These are phyloP conservation scores for Luffia ferchaultella DNA, from an alignment of 2,888 invertebrate species.

Conservation along the genomic window DNA sequence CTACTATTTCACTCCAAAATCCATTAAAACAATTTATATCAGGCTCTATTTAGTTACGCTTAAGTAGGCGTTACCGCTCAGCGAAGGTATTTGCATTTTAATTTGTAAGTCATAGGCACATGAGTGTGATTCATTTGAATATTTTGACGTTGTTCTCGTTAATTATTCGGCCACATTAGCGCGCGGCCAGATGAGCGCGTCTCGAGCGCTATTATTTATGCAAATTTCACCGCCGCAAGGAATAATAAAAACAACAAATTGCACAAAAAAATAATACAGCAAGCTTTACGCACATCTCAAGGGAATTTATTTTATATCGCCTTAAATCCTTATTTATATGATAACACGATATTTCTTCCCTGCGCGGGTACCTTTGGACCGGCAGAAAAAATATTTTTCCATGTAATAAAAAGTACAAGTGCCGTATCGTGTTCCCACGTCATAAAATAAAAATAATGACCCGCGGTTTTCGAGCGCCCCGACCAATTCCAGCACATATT, in stretches of 20 bases:
- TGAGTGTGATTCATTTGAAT: too few relatives aligned
- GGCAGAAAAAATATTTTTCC: background rate
- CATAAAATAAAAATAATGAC: constrained; percentile 8
- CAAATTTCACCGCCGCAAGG: background rate
- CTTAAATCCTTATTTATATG: constrained; percentile 9
- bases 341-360: constrained; percentile 5
- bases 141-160: too few relatives aligned
- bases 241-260: constrained; percentile 4
- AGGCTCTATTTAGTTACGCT: too few relatives aligned
- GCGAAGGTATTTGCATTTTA: too few relatives aligned
- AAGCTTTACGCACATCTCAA: constrained; percentile 1
- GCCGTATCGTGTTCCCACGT: constrained; percentile 5
- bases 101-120: too few relatives aligned
- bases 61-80: too few relatives aligned
- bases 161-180: too few relatives aligned
- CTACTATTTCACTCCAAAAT: too few relatives aligned
- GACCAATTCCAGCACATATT: background rate
- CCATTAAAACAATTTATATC: too few relatives aligned
- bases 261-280: constrained; percentile 5
- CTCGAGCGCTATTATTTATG: too few relatives aligned
- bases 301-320: constrained; percentile 6
- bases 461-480: background rate
- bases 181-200: too few relatives aligned
- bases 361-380: background rate
- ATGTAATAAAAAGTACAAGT: constrained; percentile 7